A percentile compares a stretch with the other conserved stretches of the same genome.
Evolutionary conservation across 2,113 vertebrate genomes (phyloP).

Genomic region (Ochotona princeps): DNA sequence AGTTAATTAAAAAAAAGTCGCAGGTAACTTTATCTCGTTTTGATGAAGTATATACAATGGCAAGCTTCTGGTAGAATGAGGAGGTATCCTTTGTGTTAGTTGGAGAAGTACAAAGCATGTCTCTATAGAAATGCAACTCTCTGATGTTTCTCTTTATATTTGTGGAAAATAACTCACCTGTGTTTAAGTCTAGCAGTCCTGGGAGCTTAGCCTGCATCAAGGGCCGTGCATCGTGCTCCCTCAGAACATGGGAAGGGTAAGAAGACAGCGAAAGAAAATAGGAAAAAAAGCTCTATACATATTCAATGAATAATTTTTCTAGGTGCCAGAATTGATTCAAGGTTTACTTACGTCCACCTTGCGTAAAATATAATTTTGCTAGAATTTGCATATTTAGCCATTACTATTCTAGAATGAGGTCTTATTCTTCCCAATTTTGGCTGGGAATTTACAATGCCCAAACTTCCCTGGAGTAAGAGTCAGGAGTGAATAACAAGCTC

Average conservation of each 20-base stretch:
- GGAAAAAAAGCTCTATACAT: background rate
- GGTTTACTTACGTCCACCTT: background rate
- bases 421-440: constrained; percentile 7
- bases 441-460: background rate
- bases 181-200: background rate
- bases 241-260: background rate
- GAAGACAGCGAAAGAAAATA: background rate
- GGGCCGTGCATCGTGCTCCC: background rate
- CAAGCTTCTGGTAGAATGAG: background rate
- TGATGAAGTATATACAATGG: background rate
- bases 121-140: background rate
- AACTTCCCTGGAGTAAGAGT: constrained; percentile 17
- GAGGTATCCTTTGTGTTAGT: background rate
- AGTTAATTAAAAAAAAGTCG: background rate
- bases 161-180: background rate
- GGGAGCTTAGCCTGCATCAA: background rate
- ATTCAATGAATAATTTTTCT: background rate
- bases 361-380: constrained; percentile 1
- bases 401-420: background rate
- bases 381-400: background rate
- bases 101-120: background rate
- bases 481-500: constrained; percentile 6
- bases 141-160: background rate
- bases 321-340: background rate
- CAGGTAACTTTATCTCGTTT: background rate